These are phyloP conservation scores for Colletes collaris DNA, from an alignment of 2,888 invertebrate genomes.

Conservation along the genomic window DNA sequence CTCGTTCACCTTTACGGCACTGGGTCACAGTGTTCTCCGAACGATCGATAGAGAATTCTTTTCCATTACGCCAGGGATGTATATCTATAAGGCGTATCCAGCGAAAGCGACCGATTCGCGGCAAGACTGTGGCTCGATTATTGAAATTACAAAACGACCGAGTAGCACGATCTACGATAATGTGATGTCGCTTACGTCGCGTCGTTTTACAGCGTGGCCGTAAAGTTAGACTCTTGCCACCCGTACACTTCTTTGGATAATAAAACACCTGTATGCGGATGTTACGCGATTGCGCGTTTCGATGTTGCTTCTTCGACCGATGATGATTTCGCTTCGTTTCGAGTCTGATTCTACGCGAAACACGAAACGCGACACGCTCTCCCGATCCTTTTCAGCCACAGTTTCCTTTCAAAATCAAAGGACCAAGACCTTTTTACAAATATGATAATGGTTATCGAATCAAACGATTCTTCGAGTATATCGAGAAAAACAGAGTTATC, in stretches of 20 bases:
- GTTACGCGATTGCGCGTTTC: not conserved
- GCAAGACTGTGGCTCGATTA: constrained; percentile 39
- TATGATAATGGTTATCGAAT: too few species aligned
- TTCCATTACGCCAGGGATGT: constrained; percentile 50
- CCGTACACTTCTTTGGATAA: constrained; percentile 16
- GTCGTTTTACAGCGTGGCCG: constrained; percentile 26
- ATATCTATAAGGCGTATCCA: not conserved
- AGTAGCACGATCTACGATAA: constrained; percentile 46
- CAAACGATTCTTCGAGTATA: too few species aligned
- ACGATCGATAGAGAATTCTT: constrained; percentile 61
- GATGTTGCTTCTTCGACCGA: not conserved
- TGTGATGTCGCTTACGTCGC: constrained; percentile 18
- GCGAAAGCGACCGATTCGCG: constrained; percentile 15
- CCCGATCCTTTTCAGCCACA: too few species aligned
- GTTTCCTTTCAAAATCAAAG: too few species aligned
- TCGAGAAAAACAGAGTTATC: not conserved
- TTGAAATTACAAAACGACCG: constrained; percentile 54
- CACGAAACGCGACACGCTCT: too few species aligned
- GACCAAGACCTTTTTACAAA: too few species aligned
- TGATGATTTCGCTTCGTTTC: too few species aligned
- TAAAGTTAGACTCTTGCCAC: constrained; percentile 20
- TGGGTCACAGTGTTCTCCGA: constrained; percentile 48
- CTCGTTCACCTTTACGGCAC: constrained; percentile 55
- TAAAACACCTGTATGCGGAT: constrained; percentile 39
- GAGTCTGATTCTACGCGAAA: too few species aligned